These are phyloP conservation scores for Neogobius melanostomus DNA, from an alignment of 2,113 vertebrate genomes.

Conservation along the genomic window DNA sequence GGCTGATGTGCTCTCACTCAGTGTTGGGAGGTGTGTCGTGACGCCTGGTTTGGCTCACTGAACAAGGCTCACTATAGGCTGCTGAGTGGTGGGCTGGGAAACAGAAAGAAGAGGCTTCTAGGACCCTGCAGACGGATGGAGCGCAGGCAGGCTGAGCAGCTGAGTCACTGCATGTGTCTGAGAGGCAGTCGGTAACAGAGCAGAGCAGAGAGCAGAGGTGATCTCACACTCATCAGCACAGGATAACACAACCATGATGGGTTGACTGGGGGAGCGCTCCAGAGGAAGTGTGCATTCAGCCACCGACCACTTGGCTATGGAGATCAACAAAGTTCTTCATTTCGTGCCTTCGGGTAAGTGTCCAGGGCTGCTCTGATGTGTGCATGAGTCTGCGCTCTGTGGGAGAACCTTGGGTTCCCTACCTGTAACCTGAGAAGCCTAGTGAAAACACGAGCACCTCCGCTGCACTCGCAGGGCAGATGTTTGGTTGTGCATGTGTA, in stretches of 20 bases:
- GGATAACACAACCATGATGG: constrained; percentile 81
- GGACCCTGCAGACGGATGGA: constrained; percentile 68
- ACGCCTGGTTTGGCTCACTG: constrained; percentile 16
- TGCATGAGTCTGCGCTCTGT: constrained; percentile 34
- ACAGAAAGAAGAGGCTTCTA: constrained; percentile 57
- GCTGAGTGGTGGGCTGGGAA: constrained; percentile 32
- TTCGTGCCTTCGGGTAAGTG: constrained; percentile 82
- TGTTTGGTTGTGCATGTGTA: constrained; percentile 47
- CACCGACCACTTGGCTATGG: constrained; percentile 72
- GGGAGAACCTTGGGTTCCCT: constrained; percentile 72
- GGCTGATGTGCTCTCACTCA: background rate
- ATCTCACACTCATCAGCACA: constrained; percentile 76
- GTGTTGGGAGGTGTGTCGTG: constrained; percentile 45
- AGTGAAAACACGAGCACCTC: constrained; percentile 63
- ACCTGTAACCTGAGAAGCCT: constrained; percentile 68
- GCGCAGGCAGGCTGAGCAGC: constrained; percentile 68
- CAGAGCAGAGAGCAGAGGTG: constrained; percentile 77
- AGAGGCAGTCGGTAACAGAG: constrained; percentile 70
- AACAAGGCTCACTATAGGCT: constrained; percentile 28
- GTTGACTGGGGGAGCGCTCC: constrained; percentile 73
- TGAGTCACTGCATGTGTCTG: constrained; percentile 82
- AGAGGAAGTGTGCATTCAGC: constrained; percentile 64
- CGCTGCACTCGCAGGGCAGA: constrained; percentile 50
- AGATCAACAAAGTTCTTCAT: constrained; percentile 84
- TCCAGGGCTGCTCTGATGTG: constrained; percentile 47